Percentiles rank a stretch among this genome's conserved stretches.
Conservation (phyloP, 1,140 invertebrate species). For the Drosophila orosa region DNA sequence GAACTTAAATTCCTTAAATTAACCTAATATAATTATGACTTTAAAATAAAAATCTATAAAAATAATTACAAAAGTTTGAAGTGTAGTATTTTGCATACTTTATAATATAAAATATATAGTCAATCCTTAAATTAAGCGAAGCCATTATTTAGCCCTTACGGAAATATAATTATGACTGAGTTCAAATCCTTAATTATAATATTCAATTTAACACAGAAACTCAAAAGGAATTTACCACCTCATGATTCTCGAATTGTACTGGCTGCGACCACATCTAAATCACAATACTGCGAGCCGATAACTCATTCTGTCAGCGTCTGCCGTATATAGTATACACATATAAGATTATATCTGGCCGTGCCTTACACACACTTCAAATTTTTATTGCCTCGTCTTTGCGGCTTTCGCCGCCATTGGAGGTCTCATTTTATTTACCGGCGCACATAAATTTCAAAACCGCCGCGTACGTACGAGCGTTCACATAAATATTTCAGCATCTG, state of each 20-base stretch:
- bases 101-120: background rate
- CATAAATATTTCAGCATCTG: constrained; percentile 75
- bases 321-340: constrained; percentile 1
- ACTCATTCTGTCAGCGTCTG: constrained; percentile 39
- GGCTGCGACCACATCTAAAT: constrained; percentile 29
- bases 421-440: constrained; percentile 68
- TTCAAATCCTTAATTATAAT: constrained; percentile 2
- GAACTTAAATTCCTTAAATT: background rate
- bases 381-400: constrained; percentile 75
- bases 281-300: constrained; percentile 30
- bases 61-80: background rate
- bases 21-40: too few species aligned
- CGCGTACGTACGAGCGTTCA: constrained; percentile 27
- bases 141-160: too few species aligned
- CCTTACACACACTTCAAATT: constrained; percentile 67
- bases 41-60: background rate
- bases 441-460: constrained; percentile 73
- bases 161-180: too few species aligned
- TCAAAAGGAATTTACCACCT: constrained; percentile 4
- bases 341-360: constrained; percentile 45
- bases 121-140: too few species aligned
- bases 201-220: constrained; percentile 5
- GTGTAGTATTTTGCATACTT: background rate
- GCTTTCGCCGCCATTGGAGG: constrained; percentile 63
- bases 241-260: constrained; percentile 18